Percentiles rank a stretch among this genome's conserved stretches.
Evolutionary conservation across 2,888 invertebrate species (phyloP).

Genomic region (Pandemis cinnamomeana): DNA sequence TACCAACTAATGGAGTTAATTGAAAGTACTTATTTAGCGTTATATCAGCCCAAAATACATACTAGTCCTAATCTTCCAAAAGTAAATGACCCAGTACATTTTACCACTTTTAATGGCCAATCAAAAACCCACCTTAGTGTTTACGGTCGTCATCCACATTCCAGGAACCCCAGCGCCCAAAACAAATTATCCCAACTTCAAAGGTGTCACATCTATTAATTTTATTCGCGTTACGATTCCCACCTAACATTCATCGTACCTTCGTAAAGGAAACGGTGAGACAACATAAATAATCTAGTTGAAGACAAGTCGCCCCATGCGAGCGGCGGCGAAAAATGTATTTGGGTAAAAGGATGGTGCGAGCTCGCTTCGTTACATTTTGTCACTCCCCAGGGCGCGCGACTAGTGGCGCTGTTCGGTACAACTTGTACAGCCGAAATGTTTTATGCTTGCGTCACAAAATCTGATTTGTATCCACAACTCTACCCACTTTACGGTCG

Average conservation of each 20-base stretch:
- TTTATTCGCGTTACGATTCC: slow-evolving; percentile 51
- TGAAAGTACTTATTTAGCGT: not conserved
- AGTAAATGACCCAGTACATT: not conserved
- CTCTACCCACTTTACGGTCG: slow-evolving; percentile 64
- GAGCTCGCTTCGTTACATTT: slow-evolving; percentile 81
- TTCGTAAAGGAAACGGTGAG: slow-evolving; percentile 61
- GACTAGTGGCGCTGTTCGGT: slow-evolving; percentile 56
- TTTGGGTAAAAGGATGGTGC: slow-evolving; percentile 75
- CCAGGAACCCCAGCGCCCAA: slow-evolving; percentile 21
- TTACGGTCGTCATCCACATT: not conserved
- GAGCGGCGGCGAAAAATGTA: slow-evolving; percentile 75
- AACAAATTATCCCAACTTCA: slow-evolving; percentile 41
- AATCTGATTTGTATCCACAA: slow-evolving; percentile 79
- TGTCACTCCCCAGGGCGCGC: slow-evolving; percentile 75
- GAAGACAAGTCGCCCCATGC: slow-evolving; percentile 66
- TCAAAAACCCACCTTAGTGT: slow-evolving; percentile 8
- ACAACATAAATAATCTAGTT: slow-evolving; percentile 78
- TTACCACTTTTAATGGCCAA: not conserved
- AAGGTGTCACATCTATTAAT: slow-evolving; percentile 41
- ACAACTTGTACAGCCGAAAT: slow-evolving; percentile 63
- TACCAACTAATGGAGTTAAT: not conserved
- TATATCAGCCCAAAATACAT: not conserved
- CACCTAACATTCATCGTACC: slow-evolving; percentile 64
- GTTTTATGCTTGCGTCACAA: slow-evolving; percentile 76
- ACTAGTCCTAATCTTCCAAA: not conserved